Base-by-base conservation (phyloP, 2,113 vertebrate genomes). In the Porphyrio hochstetteri region DNA sequence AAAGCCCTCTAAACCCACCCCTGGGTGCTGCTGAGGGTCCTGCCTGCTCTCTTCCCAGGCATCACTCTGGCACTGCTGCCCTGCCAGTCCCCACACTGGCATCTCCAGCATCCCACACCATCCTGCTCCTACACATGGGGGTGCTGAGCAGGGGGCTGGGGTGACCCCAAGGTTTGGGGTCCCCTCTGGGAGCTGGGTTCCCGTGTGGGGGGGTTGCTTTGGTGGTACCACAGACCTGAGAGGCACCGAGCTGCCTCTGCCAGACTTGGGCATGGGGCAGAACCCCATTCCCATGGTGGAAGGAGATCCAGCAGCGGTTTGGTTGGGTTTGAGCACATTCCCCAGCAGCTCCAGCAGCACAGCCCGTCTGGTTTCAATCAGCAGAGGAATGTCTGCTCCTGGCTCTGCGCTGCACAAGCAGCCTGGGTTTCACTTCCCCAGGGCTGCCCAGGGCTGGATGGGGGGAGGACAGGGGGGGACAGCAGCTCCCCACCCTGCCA, bases 81-180 rank as follows among this genome's bases (percentile, higher is more conserved):
- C 5, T 38, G 35, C 74, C 2, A 0, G 46, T 60, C 28, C 38
- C 50, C 56, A 48, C 0, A 3, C 23, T 1, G 0, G 10, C 1
- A 0, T 25, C 14, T 50, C 55, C 9, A 0, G 42, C 40, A 42
- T 10, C 82, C 24, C 48, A 50, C 35, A 29, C 21, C 57, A 17
- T 55, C 48, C 77, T 44, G 36, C 21, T 80, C 23, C 46, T 59
- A 19, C 13, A 1, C 1, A 2, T 3, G 1, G 24, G 24, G 10
- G 6, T 19, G n/a, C 1, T 1, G 10, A 48, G 15, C 12, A 75
- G 42, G 25, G 46, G 19, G 7, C 6, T 3, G 5, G 64, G 11
- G 69, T 35, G 31, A 15, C 14, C 1, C 1, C 67, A 56, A 27
- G 38, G 33, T 7, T 17, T 64, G 53, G 27, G 11, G 19, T 40